Evolutionary conservation across 2,888 invertebrate genomes (phyloP).

Genomic region (Nephrotoma appendiculata): DNA sequence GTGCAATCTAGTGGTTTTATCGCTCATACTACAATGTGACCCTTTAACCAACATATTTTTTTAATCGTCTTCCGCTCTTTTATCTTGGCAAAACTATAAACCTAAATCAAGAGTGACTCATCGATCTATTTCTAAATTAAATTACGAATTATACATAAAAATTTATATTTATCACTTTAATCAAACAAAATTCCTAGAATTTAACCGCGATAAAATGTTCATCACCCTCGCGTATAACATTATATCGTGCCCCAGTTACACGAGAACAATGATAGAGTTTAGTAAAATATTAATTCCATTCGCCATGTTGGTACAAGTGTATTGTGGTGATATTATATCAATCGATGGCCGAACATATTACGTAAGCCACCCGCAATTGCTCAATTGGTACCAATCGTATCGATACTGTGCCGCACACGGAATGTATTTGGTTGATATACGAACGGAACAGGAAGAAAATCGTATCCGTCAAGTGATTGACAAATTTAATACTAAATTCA

Average conservation of each 20-base stretch:
- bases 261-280: not conserved
- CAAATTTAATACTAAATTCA: not conserved
- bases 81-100: too few species aligned
- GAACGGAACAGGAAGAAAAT: not conserved
- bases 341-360: not conserved
- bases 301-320: not conserved
- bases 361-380: not conserved
- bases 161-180: too few species aligned
- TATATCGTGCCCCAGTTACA: not conserved
- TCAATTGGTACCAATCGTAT: not conserved
- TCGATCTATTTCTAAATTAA: too few species aligned
- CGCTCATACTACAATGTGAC: too few species aligned
- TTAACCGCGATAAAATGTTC: too few species aligned
- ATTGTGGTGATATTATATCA: not conserved
- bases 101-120: too few species aligned
- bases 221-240: too few species aligned
- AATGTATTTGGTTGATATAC: not conserved
- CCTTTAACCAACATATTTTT: too few species aligned
- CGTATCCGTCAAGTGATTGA: not conserved
- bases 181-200: too few species aligned
- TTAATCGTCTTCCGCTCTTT: too few species aligned
- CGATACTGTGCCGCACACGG: not conserved
- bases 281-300: not conserved
- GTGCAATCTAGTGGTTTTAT: too few species aligned
- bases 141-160: too few species aligned